These are phyloP conservation scores for Augochlorella aurata DNA, from an alignment of 2,888 invertebrate species.

Conservation along the genomic window DNA sequence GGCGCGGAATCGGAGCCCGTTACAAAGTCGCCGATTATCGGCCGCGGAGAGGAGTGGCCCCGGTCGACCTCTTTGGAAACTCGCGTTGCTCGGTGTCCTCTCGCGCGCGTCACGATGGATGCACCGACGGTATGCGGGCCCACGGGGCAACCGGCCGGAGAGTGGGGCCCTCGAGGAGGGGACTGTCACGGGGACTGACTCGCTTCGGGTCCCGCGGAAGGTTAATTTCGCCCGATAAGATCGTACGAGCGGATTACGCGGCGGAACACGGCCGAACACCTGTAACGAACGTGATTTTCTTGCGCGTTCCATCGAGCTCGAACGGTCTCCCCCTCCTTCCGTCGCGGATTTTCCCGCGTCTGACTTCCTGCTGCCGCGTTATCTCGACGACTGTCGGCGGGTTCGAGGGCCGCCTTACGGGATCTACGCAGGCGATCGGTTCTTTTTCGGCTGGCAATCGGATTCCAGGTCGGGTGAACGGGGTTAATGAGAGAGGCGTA, in stretches of 20 bases:
- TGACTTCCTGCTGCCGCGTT: constrained; percentile 3
- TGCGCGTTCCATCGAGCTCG: constrained; percentile 51
- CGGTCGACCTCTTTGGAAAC: constrained; percentile 53
- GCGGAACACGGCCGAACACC: constrained; percentile 65
- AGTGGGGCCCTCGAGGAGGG: neutral
- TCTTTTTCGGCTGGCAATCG: constrained; percentile 23
- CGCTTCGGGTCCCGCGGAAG: constrained; percentile 53
- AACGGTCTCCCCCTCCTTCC: constrained; percentile 37
- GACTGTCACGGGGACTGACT: constrained; percentile 63
- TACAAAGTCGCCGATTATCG: constrained; percentile 61
- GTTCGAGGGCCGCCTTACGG: constrained; percentile 28
- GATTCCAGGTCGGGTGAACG: constrained; percentile 46
- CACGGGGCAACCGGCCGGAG: neutral
- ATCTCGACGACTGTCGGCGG: constrained; percentile 15
- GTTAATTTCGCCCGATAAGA: constrained; percentile 65
- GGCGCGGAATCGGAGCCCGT: constrained; percentile 37
- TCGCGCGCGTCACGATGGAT: constrained; percentile 61
- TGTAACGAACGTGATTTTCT: constrained; percentile 66
- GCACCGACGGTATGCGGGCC: constrained; percentile 60
- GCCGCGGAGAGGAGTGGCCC: constrained; percentile 49
- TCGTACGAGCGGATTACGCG: constrained; percentile 62
- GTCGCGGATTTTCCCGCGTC: constrained; percentile 30
- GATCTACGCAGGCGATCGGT: constrained; percentile 20
- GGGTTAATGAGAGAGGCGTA: constrained; percentile 49
- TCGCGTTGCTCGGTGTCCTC: constrained; percentile 59